Evolutionary conservation across 2,888 invertebrate genomes (phyloP).

Genomic region (Agriopis aurantiaria): DNA sequence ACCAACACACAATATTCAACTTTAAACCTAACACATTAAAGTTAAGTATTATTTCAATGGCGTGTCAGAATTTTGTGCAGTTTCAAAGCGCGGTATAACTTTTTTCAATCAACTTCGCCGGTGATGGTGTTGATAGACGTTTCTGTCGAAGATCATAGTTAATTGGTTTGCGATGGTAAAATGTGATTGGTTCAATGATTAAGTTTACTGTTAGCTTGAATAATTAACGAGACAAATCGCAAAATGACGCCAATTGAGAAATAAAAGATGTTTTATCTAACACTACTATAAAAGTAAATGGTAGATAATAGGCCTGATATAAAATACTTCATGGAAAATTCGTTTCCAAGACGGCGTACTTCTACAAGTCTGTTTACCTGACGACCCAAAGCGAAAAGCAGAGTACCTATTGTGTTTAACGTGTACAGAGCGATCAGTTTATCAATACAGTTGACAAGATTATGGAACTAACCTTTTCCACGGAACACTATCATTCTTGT

Average conservation of each 20-base stretch:
- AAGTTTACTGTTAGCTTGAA: constrained; percentile 30
- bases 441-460: too few species aligned
- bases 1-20: constrained; percentile 18
- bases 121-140: constrained; percentile 42
- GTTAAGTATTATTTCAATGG: constrained; percentile 19
- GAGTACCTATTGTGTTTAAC: too few species aligned
- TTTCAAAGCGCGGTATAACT: constrained; percentile 31
- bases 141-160: constrained; percentile 43
- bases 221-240: constrained; percentile 25
- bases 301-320: not conserved
- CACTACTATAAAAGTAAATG: not conserved
- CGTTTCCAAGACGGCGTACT: too few species aligned
- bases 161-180: constrained; percentile 38
- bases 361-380: too few species aligned
- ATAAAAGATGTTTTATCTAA: not conserved
- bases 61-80: constrained; percentile 29
- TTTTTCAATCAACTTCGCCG: constrained; percentile 49
- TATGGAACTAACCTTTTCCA: too few species aligned
- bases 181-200: constrained; percentile 26
- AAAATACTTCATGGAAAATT: not conserved
- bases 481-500: too few species aligned
- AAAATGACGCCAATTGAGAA: constrained; percentile 13
- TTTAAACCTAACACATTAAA: constrained; percentile 19
- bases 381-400: too few species aligned
- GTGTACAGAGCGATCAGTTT: too few species aligned